Percentiles rank a stretch among this genome's conserved stretches.
Evolutionary conservation across 2,797 vertebrate species (phyloP).

Genomic region (Coendou prehensilis): DNA sequence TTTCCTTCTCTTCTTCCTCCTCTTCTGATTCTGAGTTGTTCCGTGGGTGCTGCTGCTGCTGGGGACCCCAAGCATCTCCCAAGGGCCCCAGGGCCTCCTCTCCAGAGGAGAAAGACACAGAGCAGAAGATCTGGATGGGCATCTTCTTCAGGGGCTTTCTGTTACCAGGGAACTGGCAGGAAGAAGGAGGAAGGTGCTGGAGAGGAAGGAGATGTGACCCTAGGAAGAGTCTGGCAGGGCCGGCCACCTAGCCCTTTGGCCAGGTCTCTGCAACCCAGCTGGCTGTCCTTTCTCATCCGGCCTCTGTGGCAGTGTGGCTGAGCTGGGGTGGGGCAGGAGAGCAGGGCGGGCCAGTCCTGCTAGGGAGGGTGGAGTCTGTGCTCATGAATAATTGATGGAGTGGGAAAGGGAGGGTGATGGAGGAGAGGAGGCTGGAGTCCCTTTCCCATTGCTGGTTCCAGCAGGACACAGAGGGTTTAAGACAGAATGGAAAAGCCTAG

Average conservation of each 20-base stretch:
- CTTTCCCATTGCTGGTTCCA: not conserved
- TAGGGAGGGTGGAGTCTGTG: not conserved
- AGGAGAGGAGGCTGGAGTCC: not conserved
- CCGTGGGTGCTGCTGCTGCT: not conserved
- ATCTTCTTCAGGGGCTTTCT: conserved; percentile 92
- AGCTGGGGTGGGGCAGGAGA: conserved; percentile 51
- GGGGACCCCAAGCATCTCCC: conserved; percentile 68
- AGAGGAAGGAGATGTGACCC: not conserved
- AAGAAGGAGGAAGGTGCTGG: not conserved
- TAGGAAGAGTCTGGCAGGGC: not conserved
- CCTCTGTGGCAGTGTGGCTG: conserved; percentile 47
- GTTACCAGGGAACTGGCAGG: not conserved
- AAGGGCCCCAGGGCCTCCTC: conserved; percentile 88
- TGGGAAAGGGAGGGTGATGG: conserved; percentile 30
- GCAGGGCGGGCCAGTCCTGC: conserved; percentile 46
- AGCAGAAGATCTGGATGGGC: conserved; percentile 97
- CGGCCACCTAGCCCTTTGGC: not conserved
- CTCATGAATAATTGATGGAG: conserved; percentile 79
- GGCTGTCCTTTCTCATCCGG: not conserved
- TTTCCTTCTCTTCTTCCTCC: conserved; percentile 85
- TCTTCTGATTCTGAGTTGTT: conserved; percentile 86
- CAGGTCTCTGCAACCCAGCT: not conserved
- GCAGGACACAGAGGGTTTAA: not conserved
- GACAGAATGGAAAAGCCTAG: not conserved
- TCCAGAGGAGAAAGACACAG: conserved; percentile 95